Conservation (phyloP, 2,888 invertebrate species). For the Ormyrus pomaceus region DNA sequence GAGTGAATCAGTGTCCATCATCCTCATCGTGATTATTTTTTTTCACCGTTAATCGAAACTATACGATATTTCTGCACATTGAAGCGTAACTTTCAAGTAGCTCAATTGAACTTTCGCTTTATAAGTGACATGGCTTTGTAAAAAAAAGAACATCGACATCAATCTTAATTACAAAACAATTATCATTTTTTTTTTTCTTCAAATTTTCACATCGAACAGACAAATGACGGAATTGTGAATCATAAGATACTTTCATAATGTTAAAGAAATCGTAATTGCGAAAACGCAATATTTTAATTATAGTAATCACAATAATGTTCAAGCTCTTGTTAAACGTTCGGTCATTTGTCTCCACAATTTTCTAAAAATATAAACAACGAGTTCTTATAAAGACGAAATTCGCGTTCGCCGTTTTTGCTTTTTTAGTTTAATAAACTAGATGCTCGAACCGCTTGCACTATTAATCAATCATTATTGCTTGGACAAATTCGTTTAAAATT, state of each 20-base stretch:
- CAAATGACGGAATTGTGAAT: slow-evolving; percentile 48
- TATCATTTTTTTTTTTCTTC: slow-evolving; percentile 28
- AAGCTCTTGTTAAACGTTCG: slow-evolving; percentile 31
- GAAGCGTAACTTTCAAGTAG: slow-evolving; percentile 51
- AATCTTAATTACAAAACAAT: slow-evolving; percentile 50
- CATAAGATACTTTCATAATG: slow-evolving; percentile 4
- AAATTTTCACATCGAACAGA: slow-evolving; percentile 29
- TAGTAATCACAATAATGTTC: slow-evolving; percentile 7
- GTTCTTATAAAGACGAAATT: slow-evolving; percentile 41
- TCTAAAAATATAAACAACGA: slow-evolving; percentile 56
- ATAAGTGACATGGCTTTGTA: slow-evolving; percentile 41
- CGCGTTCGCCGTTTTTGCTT: slow-evolving; percentile 21
- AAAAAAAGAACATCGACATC: slow-evolving; percentile 43
- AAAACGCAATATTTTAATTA: slow-evolving; percentile 11
- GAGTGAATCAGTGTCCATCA: slow-evolving; percentile 50
- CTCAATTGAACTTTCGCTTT: slow-evolving; percentile 38
- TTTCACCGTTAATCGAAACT: slow-evolving; percentile 31
- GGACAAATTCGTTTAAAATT: slow-evolving; percentile 50
- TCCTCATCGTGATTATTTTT: neutral
- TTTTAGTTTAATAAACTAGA: slow-evolving; percentile 44
- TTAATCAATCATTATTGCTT: slow-evolving; percentile 57
- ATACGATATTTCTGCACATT: slow-evolving; percentile 45
- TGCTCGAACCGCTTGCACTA: slow-evolving; percentile 50
- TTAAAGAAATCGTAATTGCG: neutral
- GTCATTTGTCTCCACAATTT: slow-evolving; percentile 52